A percentile compares a stretch with the other conserved stretches of the same genome.
Conservation (phyloP, 1,140 invertebrate species). For the Brachionus sp. region DNA sequence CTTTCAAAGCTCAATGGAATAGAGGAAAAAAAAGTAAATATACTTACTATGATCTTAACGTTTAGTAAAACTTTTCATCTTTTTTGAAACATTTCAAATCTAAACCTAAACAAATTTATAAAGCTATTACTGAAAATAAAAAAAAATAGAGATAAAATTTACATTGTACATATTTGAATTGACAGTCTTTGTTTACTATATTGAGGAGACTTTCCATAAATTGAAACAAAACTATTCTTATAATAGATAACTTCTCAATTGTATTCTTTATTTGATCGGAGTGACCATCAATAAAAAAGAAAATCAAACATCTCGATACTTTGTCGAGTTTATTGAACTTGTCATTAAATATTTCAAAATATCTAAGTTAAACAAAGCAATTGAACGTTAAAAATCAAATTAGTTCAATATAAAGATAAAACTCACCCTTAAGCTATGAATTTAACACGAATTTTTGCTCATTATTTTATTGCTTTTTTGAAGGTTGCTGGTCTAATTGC, state of each 20-base stretch:
- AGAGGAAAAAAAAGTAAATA: neutral
- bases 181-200: neutral
- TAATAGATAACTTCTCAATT: neutral
- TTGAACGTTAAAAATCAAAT: neutral
- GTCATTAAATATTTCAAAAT: neutral
- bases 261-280: neutral
- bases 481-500: neutral
- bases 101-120: neutral
- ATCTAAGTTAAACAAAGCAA: constrained; percentile 3
- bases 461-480: neutral
- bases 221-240: neutral
- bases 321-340: neutral
- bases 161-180: neutral
- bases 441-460: neutral
- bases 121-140: neutral
- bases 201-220: neutral
- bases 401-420: constrained; percentile 5
- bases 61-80: neutral
- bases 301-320: neutral
- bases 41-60: neutral
- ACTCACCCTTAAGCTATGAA: constrained; percentile 16
- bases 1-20: too few relatives aligned
- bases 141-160: neutral
- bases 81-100: neutral
- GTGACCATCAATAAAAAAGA: neutral